Base-by-base conservation (phyloP, 2,113 vertebrate genomes). In the Marmota flaviventris region DNA sequence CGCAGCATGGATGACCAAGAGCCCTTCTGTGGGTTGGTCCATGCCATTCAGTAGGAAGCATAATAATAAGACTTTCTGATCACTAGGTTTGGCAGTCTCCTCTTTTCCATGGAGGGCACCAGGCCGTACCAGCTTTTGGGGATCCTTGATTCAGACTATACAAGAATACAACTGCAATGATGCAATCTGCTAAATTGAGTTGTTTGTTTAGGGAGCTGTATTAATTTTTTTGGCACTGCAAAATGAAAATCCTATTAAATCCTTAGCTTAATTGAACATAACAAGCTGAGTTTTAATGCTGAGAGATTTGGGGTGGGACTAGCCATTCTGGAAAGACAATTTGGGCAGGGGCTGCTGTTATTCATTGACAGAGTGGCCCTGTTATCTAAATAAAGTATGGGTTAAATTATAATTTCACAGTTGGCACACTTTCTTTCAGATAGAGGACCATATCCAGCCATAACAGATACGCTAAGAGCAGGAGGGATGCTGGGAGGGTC, bases 231-330 rank as follows among this genome's bases (percentile, higher is more conserved):
- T 85, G 63, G 6, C 29, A 63, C 1, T 34, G 76, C 29, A 72
- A 61, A 95, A 70, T 63, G 58, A 88, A 97, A 87, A 70, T 37
- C 17, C 51, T 75, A 73, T 82, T 51, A 39, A 53, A 72, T 73
- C 67, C 48, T 91, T 56, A 65, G 72, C 18, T 45, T 70, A 20
- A 56, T 0, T 20, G 37, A 89, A 89, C 11, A 16, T 0, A 42
- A 18, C 14, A 75, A 78, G 4, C 29, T 83, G 79, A 2, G 24
- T 85, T 85, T 94, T 24, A 29, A 14, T 25, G 37, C n/a, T 91
- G 67, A 72, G 78, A 51, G 1, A 76, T 39, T 84, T n/a, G n/a
- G 25, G 18, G 58, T 20, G 48, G 58, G 70, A 56, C 2, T 13
- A 81, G 24, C 25, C 69, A 29, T 63, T 83, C 70, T 73, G 72